These are phyloP conservation scores for Anoplophora glabripennis DNA, from an alignment of 1,140 invertebrate species.

Conservation along the genomic window DNA sequence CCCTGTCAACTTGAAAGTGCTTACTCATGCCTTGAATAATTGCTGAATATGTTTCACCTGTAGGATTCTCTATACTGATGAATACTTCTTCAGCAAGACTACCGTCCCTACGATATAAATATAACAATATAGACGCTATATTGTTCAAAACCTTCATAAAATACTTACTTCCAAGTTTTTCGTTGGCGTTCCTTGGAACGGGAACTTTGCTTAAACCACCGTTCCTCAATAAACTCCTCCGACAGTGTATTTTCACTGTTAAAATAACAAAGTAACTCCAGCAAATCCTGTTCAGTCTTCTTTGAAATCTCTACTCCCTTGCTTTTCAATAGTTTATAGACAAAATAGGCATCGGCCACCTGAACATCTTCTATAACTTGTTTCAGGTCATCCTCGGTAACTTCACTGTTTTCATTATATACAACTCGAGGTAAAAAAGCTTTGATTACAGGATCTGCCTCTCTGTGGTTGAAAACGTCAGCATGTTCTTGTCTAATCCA, in stretches of 20 bases:
- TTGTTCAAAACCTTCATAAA: too few relatives aligned
- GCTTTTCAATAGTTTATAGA: slow-evolving; percentile 68
- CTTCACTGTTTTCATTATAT: slow-evolving; percentile 68
- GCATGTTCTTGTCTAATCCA: slow-evolving; percentile 78
- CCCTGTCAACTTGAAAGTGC: slow-evolving; percentile 62
- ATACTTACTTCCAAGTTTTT: slow-evolving; percentile 71
- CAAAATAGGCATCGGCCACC: slow-evolving; percentile 66
- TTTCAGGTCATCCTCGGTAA: slow-evolving; percentile 61
- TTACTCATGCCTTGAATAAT: slow-evolving; percentile 74
- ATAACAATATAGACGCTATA: background rate
- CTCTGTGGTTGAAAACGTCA: slow-evolving; percentile 68
- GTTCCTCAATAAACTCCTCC: slow-evolving; percentile 72
- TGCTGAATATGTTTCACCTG: slow-evolving; percentile 60
- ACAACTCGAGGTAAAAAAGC: slow-evolving; percentile 66
- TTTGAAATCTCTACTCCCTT: slow-evolving; percentile 59
- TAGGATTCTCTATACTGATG: slow-evolving; percentile 59
- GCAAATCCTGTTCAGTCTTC: slow-evolving; percentile 65
- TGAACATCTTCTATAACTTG: slow-evolving; percentile 64
- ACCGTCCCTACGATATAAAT: slow-evolving; percentile 55
- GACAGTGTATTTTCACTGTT: slow-evolving; percentile 66
- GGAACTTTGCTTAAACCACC: slow-evolving; percentile 63
- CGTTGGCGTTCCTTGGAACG: slow-evolving; percentile 54
- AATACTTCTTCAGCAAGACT: slow-evolving; percentile 68
- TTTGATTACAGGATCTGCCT: slow-evolving; percentile 70
- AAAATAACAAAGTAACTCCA: slow-evolving; percentile 81